Base-by-base conservation (phyloP, 2,888 invertebrate genomes). In the Pristionchus exspectatus region DNA sequence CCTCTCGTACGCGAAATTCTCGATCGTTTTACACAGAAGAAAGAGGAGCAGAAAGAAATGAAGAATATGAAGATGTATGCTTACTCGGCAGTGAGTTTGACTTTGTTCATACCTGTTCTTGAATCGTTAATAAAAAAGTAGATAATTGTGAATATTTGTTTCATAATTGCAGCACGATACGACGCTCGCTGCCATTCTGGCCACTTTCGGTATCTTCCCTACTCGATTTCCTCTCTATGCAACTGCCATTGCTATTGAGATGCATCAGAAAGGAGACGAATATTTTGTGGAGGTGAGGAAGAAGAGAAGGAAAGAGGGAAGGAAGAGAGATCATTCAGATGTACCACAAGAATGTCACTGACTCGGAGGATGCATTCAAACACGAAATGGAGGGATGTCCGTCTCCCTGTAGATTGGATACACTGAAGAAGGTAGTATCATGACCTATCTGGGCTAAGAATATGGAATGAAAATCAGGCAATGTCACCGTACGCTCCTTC, bases 331-430 rank as follows among this genome's bases (percentile, higher is more conserved):
- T 24, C 74, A 5, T 77, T 44, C 18, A 93, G 92, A 66, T 94
- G 38, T 94, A 92, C 89, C 93, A 93, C 89, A 95, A 95, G 89
- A 94, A 95, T 87, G 92, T 92, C 33, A 94, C 94, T 7, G 93
- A 95, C 87, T 50, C 87, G 1, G 90, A 91, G 33, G 87, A 91
- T 24, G 54, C 94, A 2, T 93, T 90, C 86, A 91, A 93, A 77
- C 90, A 91, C 63, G 89, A 91, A 30, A 92, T 94, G n/a, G 92
- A 93, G 4, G 92, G 91, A 54, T 94, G 94, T 88, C 86, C 89
- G 14, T 56, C 83, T 5, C 93, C 93, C 7, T 94, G 94, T 85
- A 91, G 92, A n/a, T 86, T 94, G 66, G 90, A 92, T 24, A 90
- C 90, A 27, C 86, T 94, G 24, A 77, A 89, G 16, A 59, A 89